Percentiles rank a stretch among this genome's conserved stretches.
These are phyloP conservation scores for Pristionchus fissidentatus DNA, from an alignment of 2,888 invertebrate species.

Conservation along the genomic window DNA sequence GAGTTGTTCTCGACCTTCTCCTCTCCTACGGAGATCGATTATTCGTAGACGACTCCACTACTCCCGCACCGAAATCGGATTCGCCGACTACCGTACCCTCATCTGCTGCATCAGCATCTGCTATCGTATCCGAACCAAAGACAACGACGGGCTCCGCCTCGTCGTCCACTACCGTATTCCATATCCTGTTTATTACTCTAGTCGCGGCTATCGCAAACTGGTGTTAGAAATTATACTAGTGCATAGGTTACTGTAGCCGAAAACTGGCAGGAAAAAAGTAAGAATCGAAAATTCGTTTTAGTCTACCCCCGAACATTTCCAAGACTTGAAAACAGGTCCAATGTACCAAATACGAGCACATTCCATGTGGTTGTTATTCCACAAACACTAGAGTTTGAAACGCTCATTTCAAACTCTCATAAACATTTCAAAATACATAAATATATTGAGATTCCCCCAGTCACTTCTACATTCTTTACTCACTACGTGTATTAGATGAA, in stretches of 20 bases:
- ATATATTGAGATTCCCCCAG: background rate
- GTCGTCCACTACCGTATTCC: background rate
- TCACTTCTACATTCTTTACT: too few species aligned
- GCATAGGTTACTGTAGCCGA: constrained; percentile 2
- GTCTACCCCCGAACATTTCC: background rate
- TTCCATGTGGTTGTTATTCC: constrained; percentile 1
- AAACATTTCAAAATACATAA: background rate
- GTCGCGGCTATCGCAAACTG: background rate
- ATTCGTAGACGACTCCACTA: constrained; percentile 49
- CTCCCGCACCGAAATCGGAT: background rate
- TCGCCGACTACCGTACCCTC: background rate
- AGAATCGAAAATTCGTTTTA: background rate
- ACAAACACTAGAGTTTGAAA: background rate
- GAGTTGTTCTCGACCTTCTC: constrained; percentile 72
- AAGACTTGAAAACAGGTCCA: constrained; percentile 24
- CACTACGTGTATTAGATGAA: constrained; percentile 23
- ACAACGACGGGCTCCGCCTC: background rate
- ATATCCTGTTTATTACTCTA: background rate
- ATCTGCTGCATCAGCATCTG: too few species aligned
- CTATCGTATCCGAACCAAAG: background rate
- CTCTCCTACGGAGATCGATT: constrained; percentile 70
- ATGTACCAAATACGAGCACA: constrained; percentile 23
- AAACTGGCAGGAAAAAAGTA: background rate
- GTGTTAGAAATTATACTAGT: too few species aligned
- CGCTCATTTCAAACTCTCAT: too few species aligned